Evolutionary conservation across 2,797 vertebrate genomes (phyloP).

Genomic region (Carduelis carduelis): DNA sequence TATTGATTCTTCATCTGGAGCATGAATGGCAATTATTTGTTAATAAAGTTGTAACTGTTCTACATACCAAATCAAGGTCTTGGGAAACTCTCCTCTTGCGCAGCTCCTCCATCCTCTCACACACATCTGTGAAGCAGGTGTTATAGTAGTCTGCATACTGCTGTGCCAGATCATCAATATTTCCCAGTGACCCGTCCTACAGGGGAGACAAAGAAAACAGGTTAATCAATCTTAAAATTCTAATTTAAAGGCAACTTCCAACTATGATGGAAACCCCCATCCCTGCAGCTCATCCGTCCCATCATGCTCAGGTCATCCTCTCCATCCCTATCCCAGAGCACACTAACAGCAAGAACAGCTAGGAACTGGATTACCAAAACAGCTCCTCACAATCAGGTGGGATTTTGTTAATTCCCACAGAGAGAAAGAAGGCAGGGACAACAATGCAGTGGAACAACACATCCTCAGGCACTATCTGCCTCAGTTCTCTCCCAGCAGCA

Average conservation of each 20-base stretch:
- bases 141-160: slow-evolving; percentile 99
- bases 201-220: not conserved
- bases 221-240: not conserved
- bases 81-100: slow-evolving; percentile 91
- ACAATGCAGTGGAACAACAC: not conserved
- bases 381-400: not conserved
- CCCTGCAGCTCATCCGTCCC: not conserved
- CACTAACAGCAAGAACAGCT: not conserved
- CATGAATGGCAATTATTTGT: not conserved
- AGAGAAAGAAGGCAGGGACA: not conserved
- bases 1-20: not conserved
- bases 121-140: slow-evolving; percentile 93
- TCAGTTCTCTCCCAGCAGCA: not conserved
- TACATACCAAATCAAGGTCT: slow-evolving; percentile 89
- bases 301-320: not conserved
- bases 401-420: not conserved
- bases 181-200: slow-evolving; percentile 96
- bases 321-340: not conserved
- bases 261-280: not conserved
- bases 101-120: slow-evolving; percentile 95
- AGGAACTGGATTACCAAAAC: not conserved
- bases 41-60: not conserved
- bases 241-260: not conserved
- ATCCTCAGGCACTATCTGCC: not conserved
- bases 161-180: slow-evolving; percentile 96